A percentile compares a stretch with the other conserved stretches of the same genome.
Evolutionary conservation across 2,113 vertebrate species (phyloP).

Genomic region (Mirza zaza): DNA sequence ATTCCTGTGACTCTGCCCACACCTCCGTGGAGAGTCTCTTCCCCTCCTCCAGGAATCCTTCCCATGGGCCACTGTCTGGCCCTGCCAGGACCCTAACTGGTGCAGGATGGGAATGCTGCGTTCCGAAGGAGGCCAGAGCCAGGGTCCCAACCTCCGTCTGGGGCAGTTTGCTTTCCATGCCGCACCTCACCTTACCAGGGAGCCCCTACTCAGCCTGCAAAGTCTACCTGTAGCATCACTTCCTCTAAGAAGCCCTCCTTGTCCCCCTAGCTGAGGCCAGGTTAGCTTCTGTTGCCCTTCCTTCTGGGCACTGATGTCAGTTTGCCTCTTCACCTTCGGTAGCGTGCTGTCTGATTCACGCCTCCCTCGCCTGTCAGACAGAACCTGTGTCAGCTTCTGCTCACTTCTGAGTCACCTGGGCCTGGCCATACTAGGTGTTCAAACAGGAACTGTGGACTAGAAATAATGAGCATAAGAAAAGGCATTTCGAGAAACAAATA

Average conservation of each 20-base stretch:
- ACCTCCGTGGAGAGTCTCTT: neutral
- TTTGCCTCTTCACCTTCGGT: neutral
- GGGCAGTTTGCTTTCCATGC: neutral
- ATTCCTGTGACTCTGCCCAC: neutral
- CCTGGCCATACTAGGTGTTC: neutral
- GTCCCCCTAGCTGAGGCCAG: neutral
- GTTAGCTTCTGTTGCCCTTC: neutral
- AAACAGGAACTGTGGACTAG: neutral
- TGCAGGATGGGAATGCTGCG: neutral
- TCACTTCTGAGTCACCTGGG: neutral
- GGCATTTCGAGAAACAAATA: neutral
- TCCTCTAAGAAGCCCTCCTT: neutral
- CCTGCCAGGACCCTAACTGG: neutral
- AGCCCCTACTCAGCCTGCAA: neutral
- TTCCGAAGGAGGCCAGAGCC: neutral
- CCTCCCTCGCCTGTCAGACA: neutral
- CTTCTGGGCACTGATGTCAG: neutral
- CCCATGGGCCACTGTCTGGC: accelerated
- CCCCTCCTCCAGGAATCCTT: neutral
- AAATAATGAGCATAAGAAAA: neutral
- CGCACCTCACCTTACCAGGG: neutral
- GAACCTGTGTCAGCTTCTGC: neutral
- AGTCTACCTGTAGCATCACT: neutral
- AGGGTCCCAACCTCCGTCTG: neutral
- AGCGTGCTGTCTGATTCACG: accelerated